Percentiles rank a stretch among this genome's conserved stretches.
Conservation (phyloP, 2,888 invertebrate genomes). For the Yponomeuta cagnagella region DNA sequence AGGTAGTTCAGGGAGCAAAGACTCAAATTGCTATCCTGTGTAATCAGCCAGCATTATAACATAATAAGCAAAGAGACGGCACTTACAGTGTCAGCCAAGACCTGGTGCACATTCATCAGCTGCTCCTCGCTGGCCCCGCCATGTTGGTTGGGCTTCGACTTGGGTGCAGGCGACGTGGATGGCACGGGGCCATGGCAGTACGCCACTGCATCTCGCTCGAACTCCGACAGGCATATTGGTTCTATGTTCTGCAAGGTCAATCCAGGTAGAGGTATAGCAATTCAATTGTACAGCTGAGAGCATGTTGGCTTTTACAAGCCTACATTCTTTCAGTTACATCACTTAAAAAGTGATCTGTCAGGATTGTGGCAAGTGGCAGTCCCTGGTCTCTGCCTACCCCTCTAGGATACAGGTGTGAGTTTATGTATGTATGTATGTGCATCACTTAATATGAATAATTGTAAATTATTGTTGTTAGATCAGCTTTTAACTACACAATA, state of each 20-base stretch:
- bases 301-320: not conserved
- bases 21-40: not conserved
- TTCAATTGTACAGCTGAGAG: not conserved
- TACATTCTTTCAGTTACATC: no score
- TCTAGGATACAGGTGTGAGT: no score
- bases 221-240: conserved; percentile 62
- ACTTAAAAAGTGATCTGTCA: no score
- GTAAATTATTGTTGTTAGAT: no score
- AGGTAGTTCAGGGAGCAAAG: no score
- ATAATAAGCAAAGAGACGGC: not conserved
- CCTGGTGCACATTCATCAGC: conserved; percentile 53
- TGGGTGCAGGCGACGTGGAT: conserved; percentile 26
- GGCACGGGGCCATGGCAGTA: conserved; percentile 41
- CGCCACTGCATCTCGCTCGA: conserved; percentile 57
- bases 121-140: conserved; percentile 63
- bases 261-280: not conserved
- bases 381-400: no score
- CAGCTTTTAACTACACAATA: no score
- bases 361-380: no score
- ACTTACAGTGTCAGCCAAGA: conserved; percentile 54
- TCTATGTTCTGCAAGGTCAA: conserved; percentile 44
- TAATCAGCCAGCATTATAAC: not conserved
- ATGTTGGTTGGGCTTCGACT: conserved; percentile 30
- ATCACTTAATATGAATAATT: no score
- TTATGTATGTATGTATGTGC: no score